Evolutionary conservation across 2,113 vertebrate genomes (phyloP).

Genomic region (Plestiodon gilberti): DNA sequence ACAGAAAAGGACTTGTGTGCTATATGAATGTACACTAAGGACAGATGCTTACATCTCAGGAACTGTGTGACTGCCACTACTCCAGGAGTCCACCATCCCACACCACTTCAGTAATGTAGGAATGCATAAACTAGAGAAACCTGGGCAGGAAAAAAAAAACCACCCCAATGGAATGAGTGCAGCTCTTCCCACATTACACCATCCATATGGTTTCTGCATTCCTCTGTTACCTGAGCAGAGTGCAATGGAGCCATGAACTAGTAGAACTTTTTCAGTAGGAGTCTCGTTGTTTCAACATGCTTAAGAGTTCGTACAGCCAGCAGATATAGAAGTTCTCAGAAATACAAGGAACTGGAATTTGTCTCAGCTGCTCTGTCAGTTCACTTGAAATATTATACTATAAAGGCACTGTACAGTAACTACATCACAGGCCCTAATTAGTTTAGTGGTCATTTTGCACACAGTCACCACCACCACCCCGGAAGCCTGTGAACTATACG

Average conservation of each 20-base stretch:
- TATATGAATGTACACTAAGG: not conserved
- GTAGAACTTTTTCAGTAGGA: too few relatives aligned
- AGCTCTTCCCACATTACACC: too few relatives aligned
- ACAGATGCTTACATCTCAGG: not conserved
- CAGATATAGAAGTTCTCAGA: not conserved
- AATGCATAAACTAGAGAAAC: too few relatives aligned
- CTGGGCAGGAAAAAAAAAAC: too few relatives aligned
- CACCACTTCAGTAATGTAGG: too few relatives aligned
- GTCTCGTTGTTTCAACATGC: not conserved
- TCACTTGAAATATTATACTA: not conserved
- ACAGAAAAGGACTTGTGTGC: not conserved
- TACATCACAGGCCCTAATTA: too few relatives aligned
- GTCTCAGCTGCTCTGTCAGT: not conserved
- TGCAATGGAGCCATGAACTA: not conserved
- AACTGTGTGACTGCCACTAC: too few relatives aligned
- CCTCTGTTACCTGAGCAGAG: too few relatives aligned
- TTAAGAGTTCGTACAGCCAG: not conserved
- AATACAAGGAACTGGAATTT: not conserved
- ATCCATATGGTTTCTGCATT: not conserved
- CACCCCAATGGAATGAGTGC: too few relatives aligned
- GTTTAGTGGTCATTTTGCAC: not conserved
- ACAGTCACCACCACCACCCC: not conserved
- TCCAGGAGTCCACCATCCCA: not conserved
- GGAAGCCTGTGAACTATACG: not conserved
- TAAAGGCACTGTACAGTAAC: not conserved